Conservation (phyloP, 2,113 vertebrate genomes). For the Oriolus oriolus region DNA sequence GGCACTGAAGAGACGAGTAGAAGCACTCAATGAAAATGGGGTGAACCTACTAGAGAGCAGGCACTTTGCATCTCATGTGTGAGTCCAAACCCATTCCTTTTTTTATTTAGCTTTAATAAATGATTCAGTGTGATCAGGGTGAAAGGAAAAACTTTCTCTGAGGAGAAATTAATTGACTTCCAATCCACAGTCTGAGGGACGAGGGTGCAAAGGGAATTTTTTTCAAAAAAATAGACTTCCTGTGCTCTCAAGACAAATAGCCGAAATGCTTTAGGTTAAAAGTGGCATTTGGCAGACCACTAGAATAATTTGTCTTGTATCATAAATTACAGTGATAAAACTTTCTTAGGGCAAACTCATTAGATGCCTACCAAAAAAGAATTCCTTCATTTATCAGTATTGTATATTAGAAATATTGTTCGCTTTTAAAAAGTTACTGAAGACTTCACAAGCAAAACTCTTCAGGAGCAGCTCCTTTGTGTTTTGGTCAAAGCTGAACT, state of each 20-base stretch:
- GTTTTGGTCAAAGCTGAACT: not conserved
- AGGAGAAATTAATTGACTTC: not conserved
- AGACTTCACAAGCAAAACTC: not conserved
- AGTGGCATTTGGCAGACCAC: not conserved
- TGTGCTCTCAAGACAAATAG: not conserved
- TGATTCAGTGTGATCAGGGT: not conserved
- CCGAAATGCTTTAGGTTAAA: not conserved
- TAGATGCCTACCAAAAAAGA: not conserved
- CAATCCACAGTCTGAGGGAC: not conserved
- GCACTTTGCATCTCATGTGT: slow-evolving; percentile 74
- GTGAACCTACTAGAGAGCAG: slow-evolving; percentile 60
- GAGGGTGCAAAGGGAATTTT: accelerated
- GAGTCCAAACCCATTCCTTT: not conserved
- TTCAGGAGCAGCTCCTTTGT: not conserved
- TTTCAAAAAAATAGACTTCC: not conserved
- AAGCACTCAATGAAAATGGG: slow-evolving; percentile 66
- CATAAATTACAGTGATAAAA: not conserved
- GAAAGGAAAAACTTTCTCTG: not conserved
- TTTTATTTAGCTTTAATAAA: not conserved
- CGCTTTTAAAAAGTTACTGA: not conserved
- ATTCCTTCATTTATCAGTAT: not conserved
- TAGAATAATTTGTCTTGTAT: not conserved
- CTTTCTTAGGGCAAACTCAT: not conserved
- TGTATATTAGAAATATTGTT: not conserved
- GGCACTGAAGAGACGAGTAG: slow-evolving; percentile 71